Evolutionary conservation across 2,113 vertebrate genomes (phyloP), one percentile per base, ranked within the genome.

Genomic region (Uria aalge): DNA sequence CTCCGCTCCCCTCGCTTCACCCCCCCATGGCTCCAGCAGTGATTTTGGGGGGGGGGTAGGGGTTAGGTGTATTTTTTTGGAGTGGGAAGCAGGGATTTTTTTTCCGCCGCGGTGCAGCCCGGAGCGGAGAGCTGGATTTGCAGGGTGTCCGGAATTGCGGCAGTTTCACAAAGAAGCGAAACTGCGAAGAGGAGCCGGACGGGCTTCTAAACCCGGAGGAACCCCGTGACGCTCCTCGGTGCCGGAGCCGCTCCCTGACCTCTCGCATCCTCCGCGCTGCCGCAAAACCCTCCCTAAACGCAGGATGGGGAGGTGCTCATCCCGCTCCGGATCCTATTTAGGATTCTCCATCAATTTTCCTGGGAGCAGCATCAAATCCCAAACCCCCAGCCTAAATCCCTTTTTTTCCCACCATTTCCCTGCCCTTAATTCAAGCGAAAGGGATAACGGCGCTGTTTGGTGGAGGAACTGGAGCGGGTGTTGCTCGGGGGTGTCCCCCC

Each of bases 101-200:
- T 24, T 43, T 11, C 20, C 34, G 66, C 27, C 5, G 4, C 1
- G 4, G 24, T 20, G 10, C 38, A 19, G 52, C 26, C 26, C 0
- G 0, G 11, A 10, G 13, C 40, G 8, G 57, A 16, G n/a, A 18
- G 11, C 41, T 20, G 41, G 47, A 3, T 63, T 43, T 22, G 30
- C 22, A 20, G 53, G 22, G 17, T 8, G 8, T 4, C 27, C 3
- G 1, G 14, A 22, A 26, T 4, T 5, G 36, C 40, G 41, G 55
- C 36, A 9, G 36, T 53, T 75, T 36, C 5, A 4, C 12, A 59
- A 60, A 57, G 93, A 95, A 96, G 87, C 67, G 95, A 97, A 97
- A 95, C 94, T 63, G n/a, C 3, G 0, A 11, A 36, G 11, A 68
- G 9, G 26, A 88, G 85, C 5, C 3, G 50, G 9, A 75, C 1